These are phyloP conservation scores for Stictonetta naevosa DNA, from an alignment of 2,113 vertebrate species.

Conservation along the genomic window DNA sequence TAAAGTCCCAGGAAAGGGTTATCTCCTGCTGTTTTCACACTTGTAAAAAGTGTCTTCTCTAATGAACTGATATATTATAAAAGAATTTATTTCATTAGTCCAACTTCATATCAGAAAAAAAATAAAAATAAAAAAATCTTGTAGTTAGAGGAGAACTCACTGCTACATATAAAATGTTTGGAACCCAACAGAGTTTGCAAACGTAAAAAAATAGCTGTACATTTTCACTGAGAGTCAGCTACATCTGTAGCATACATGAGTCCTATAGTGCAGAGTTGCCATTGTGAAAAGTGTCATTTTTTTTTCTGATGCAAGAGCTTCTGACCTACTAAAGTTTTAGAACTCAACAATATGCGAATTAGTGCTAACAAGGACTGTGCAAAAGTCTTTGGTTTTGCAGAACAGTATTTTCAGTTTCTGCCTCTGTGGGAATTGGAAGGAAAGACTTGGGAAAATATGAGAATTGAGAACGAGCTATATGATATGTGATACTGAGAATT, in stretches of 20 bases:
- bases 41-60: background rate
- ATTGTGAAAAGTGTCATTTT: background rate
- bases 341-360: background rate
- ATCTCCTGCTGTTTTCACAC: background rate
- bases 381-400: background rate
- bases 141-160: background rate
- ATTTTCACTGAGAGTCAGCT: background rate
- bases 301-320: background rate
- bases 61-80: background rate
- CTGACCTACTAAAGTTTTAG: background rate
- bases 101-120: background rate
- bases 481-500: background rate
- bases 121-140: background rate
- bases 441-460: background rate
- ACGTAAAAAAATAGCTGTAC: background rate
- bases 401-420: background rate
- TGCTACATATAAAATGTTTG: background rate
- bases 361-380: background rate
- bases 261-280: background rate
- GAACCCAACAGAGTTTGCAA: background rate
- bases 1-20: background rate
- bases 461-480: no score
- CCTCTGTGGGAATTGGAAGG: background rate
- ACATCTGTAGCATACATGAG: background rate
- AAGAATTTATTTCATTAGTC: background rate